A percentile compares a stretch with the other conserved stretches of the same genome.
These are phyloP conservation scores for Mycteria americana DNA, from an alignment of 2,797 vertebrate genomes.

Conservation along the genomic window DNA sequence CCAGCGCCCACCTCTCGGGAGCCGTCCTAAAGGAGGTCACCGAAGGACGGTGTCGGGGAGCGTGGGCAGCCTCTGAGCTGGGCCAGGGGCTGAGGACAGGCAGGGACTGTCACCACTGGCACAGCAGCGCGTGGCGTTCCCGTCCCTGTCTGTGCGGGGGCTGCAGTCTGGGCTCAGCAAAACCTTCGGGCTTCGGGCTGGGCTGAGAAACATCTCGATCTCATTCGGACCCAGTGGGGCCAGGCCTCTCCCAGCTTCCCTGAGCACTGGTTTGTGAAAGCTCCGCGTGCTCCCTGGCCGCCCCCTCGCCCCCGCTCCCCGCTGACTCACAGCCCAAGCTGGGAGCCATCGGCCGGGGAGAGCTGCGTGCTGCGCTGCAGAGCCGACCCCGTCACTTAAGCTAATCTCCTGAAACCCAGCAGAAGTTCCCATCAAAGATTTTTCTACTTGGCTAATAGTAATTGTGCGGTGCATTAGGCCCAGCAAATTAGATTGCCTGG, in stretches of 20 bases:
- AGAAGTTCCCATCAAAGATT: constrained; percentile 19
- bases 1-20: background rate
- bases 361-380: background rate
- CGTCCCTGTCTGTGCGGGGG: rapidly evolving
- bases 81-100: background rate
- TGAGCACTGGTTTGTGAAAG: background rate
- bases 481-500: background rate
- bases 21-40: background rate
- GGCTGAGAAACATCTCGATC: background rate
- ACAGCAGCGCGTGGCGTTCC: rapidly evolving
- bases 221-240: background rate
- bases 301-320: rapidly evolving
- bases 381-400: background rate
- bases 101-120: background rate
- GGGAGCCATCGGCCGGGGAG: background rate
- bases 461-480: background rate
- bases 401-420: background rate
- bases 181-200: background rate
- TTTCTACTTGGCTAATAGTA: background rate
- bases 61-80: background rate
- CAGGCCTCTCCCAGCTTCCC: background rate
- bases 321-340: background rate
- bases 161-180: background rate
- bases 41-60: rapidly evolving
- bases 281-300: rapidly evolving